Base-by-base conservation (phyloP, 2,797 vertebrate genomes). In the Enteromius fasciolatus region DNA sequence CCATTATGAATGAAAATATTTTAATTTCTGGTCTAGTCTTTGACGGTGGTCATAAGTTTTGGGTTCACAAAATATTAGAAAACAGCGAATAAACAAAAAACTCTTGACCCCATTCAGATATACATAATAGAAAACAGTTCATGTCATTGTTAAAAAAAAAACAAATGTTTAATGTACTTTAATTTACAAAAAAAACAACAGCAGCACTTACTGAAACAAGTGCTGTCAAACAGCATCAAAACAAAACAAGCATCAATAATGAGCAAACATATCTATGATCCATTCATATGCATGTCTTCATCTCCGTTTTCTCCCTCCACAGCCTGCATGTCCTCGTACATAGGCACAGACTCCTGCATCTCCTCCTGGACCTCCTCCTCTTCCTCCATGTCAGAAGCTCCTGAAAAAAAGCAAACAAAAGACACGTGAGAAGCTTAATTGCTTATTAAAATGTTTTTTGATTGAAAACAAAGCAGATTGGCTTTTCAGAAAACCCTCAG, bases 211-310 rank as follows among this genome's bases (percentile, higher is more conserved):
- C 48, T 31, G 41, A 68, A 59, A 46, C 25, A 5, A n/a, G 46
- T 54, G 9, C 36, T 23, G 39, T 36, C 17, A 36, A 28, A 75
- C 20, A 17, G 33, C 48, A 0, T n/a, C 20, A 36, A 50, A 50
- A 44, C 6, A n/a, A 68, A 31, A 44, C n/a, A 67, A 69, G 31
- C 66, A 54, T 28, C 23, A 73, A 44, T 46, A 77, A 28, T 33
- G 52, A 10, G 52, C 4, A 10, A 76, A 67, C 31, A 74, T 3
- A 83, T 73, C 20, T 46, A 83, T 44, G 52, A 97, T 5, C 97
- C 97, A 4, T 98, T 98, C 20, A 96, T 91, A 70, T 94, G 93
- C 0, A 92, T 54, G 61, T 96, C 95, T 61, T 96, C 94, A 0
- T 78, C 78, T 72, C 54, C 61, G 0, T 86, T 76, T 48, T 73